Base-by-base conservation (phyloP, 2,113 vertebrate species). In the Tonatia bakeri region DNA sequence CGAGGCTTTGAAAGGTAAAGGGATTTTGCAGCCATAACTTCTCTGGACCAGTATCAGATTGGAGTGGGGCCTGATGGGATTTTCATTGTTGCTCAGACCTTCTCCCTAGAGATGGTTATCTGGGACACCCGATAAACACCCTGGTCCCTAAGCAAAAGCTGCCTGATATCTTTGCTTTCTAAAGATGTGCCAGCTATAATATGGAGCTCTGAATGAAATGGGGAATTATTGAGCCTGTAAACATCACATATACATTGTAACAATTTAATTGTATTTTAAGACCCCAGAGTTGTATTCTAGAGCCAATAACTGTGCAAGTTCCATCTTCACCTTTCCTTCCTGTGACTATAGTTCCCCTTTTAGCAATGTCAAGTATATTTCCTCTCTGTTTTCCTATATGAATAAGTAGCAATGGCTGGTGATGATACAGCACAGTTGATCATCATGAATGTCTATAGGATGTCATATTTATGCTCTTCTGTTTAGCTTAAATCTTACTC, bases 401-500 rank as follows among this genome's bases (percentile, higher is more conserved):
- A 94, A 72, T 96, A 92, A 93, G 65, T 75, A 93, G 94, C 92
- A 97, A 80, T 92, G 96, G 87, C 96, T 97, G 91, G 80, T 31
- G 52, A 85, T 59, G 91, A 96, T 97, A 97, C 90, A 91, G 70
- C 95, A 97, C 95, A 94, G 95, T 97, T 97, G 94, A 97, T 98
- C 95, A 98, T 97, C 95, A 92, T 96, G 97, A 97, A 96, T 92
- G 82, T 95, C 97, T 96, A 92, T 94, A 64, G 52, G 94, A 4
- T 97, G 97, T 97, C 91, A 38, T 97, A 96, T 97, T 97, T 97
- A 83, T 96, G 95, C 88, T 75, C 86, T 97, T 72, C 93, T 95
- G 83, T 97, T 98, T 95, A 98, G 97, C 91, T 98, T 96, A 98
- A 98, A 97, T 98, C 93, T 98, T 96, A 96, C 77, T 96, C 76